phyloP scores from a whole-genome alignment of 2,888 invertebrate species.

The Pandemis heparana region DNA sequence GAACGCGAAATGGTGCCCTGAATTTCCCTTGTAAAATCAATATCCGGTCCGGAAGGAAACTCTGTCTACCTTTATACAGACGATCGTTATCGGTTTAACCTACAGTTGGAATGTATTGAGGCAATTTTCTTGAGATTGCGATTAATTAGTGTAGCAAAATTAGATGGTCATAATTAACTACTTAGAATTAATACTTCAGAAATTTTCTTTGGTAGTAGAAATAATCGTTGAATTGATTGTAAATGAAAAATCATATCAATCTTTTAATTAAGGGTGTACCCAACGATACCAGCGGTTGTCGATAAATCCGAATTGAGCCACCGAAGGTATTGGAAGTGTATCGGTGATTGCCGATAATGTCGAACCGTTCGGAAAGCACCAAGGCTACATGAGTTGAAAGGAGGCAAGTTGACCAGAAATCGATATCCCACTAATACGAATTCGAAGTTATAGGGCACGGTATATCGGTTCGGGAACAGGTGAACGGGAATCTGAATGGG shows the following conservation, averaged over 20 bases:
- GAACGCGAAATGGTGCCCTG: slow-evolving; percentile 48
- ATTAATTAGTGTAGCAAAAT: background rate
- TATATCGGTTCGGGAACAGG: slow-evolving; percentile 73
- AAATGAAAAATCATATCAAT: background rate
- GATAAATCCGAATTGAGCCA: slow-evolving; percentile 50
- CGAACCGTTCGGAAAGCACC: slow-evolving; percentile 85
- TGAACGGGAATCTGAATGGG: slow-evolving; percentile 62
- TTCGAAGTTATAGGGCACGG: slow-evolving; percentile 74
- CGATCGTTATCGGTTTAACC: background rate
- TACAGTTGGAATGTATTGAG: background rate
- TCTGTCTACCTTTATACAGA: background rate
- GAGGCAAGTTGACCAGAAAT: slow-evolving; percentile 80
- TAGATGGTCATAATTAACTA: background rate
- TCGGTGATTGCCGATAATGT: slow-evolving; percentile 85
- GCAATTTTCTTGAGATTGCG: background rate
- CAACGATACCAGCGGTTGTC: slow-evolving; percentile 49
- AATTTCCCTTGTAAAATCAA: slow-evolving; percentile 57
- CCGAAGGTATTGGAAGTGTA: slow-evolving; percentile 73
- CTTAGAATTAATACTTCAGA: no score
- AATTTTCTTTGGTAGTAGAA: background rate
- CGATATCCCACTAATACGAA: slow-evolving; percentile 80
- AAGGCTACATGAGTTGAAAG: slow-evolving; percentile 74
- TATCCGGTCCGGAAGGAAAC: slow-evolving; percentile 55
- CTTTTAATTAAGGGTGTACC: slow-evolving; percentile 9
- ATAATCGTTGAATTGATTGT: background rate